These are phyloP conservation scores for Eupithecia insigniata DNA, from an alignment of 2,888 invertebrate genomes.

Conservation along the genomic window DNA sequence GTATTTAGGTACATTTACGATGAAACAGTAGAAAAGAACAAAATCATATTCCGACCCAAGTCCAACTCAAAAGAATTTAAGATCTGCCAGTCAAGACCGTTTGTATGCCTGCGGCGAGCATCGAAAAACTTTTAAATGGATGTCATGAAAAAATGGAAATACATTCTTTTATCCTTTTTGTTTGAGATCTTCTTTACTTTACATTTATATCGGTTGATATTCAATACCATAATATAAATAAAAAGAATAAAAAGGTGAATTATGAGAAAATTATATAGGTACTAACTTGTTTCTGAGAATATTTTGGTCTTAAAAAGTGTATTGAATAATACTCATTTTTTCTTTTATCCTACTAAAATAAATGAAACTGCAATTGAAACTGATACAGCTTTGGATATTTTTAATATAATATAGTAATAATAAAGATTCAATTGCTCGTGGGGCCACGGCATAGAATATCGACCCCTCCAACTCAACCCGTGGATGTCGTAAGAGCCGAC, in stretches of 20 bases:
- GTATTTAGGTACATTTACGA: background rate
- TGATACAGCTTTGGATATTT: too few relatives aligned
- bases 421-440: too few relatives aligned
- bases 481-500: too few relatives aligned
- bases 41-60: background rate
- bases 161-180: background rate
- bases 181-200: background rate
- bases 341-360: too few relatives aligned
- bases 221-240: background rate
- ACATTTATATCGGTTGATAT: background rate
- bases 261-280: background rate
- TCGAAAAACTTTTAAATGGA: slow-evolving; percentile 4
- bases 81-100: background rate
- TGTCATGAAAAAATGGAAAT: background rate
- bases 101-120: background rate
- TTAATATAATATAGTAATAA: too few relatives aligned
- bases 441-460: too few relatives aligned
- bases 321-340: background rate
- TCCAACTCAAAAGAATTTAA: background rate
- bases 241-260: background rate
- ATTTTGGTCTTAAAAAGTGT: background rate
- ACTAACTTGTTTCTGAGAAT: background rate
- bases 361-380: background rate
- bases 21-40: background rate
- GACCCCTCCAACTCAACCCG: too few relatives aligned